Percentiles rank a stretch among this genome's conserved stretches.
Evolutionary conservation across 2,888 invertebrate species (phyloP).

Genomic region (Drosophila borealis): DNA sequence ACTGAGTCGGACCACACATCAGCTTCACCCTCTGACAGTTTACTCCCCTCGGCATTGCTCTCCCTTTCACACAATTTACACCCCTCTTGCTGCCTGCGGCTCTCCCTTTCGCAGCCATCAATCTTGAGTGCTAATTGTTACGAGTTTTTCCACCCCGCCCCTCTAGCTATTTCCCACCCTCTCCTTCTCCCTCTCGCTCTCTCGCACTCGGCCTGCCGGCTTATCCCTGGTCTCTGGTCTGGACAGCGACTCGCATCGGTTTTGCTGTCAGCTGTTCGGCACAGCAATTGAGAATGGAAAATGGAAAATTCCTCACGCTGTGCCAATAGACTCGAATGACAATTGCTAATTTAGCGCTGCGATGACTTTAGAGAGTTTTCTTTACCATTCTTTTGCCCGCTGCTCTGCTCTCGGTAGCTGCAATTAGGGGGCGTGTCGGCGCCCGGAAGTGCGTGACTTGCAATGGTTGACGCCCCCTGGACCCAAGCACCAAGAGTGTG

Average conservation of each 20-base stretch:
- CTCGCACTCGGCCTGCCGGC: neutral
- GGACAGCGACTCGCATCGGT: constrained; percentile 27
- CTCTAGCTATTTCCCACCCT: too few species aligned
- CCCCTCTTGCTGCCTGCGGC: constrained; percentile 1
- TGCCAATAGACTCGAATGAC: constrained; percentile 58
- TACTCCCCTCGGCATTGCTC: neutral
- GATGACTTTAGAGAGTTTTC: constrained; percentile 25
- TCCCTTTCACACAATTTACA: constrained; percentile 12
- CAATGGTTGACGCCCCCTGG: constrained; percentile 47
- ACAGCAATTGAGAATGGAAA: constrained; percentile 35
- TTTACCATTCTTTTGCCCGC: neutral
- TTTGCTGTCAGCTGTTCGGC: constrained; percentile 51
- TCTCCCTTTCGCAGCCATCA: constrained; percentile 54
- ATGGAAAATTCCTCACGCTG: constrained; percentile 57
- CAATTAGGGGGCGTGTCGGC: constrained; percentile 68
- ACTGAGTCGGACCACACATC: constrained; percentile 39
- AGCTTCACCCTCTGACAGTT: constrained; percentile 13
- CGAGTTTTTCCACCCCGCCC: constrained; percentile 50
- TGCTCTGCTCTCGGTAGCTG: constrained; percentile 26
- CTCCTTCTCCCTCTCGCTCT: neutral
- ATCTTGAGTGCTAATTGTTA: constrained; percentile 78
- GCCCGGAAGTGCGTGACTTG: constrained; percentile 76
- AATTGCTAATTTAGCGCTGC: constrained; percentile 69
- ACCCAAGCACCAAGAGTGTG: constrained; percentile 3
- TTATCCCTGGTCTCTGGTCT: constrained; percentile 18